Conservation (phyloP, 2,797 vertebrate genomes). For the Dendrocincla fuliginosa region DNA sequence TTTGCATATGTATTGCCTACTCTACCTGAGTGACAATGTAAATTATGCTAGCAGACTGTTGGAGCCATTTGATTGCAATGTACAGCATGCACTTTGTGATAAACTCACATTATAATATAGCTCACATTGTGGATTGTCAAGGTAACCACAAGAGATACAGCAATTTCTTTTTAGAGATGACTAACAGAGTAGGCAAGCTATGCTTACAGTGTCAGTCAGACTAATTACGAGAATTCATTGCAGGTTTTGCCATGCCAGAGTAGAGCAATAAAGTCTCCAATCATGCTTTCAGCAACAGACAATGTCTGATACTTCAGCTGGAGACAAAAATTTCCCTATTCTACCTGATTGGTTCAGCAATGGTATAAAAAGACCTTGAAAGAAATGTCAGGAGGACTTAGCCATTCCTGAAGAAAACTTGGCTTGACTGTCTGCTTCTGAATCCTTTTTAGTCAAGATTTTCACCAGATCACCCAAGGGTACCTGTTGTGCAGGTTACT, state of each 20-base stretch:
- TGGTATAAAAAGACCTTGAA: not conserved
- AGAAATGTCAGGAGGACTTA: not conserved
- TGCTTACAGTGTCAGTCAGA: not conserved
- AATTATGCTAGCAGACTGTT: not conserved
- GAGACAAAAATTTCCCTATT: not conserved
- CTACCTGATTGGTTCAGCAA: not conserved
- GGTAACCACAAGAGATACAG: not conserved
- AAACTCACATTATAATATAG: not conserved
- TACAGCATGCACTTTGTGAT: not conserved
- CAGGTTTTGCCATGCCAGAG: not conserved
- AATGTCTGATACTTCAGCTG: not conserved
- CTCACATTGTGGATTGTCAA: not conserved
- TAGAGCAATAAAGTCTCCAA: not conserved
- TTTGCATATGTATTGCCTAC: not conserved
- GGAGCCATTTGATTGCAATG: not conserved
- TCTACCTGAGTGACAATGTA: not conserved
- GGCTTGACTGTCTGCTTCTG: not conserved
- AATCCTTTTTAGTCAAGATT: not conserved
- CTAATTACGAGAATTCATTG: not conserved
- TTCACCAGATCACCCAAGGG: not conserved
- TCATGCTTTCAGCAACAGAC: not conserved
- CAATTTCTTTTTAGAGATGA: slow-evolving; percentile 5
- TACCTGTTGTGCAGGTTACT: not conserved
- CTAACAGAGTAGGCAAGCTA: not conserved
- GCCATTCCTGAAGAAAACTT: not conserved